These are phyloP conservation scores for Metaphire vulgaris DNA, from an alignment of 1,140 invertebrate genomes.

Conservation along the genomic window DNA sequence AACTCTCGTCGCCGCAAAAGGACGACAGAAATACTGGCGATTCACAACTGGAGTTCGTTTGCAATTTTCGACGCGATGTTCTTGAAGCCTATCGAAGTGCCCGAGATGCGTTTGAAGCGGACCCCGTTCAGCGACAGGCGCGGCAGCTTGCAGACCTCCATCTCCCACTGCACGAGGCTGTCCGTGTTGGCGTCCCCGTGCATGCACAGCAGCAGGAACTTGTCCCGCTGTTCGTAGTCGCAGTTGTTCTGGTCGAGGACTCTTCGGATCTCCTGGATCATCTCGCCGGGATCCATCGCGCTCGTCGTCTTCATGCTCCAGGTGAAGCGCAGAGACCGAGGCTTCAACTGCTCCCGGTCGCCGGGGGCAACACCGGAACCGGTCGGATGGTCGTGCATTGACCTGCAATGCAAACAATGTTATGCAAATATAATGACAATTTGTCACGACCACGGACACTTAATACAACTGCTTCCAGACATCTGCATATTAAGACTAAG, in stretches of 20 bases:
- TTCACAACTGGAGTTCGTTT: constrained; percentile 96
- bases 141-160: constrained; percentile 99
- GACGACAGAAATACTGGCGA: neutral
- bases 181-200: constrained; percentile 98
- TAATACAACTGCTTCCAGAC: too few relatives aligned
- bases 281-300: constrained; percentile 94
- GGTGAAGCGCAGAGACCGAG: constrained; percentile 91
- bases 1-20: too few relatives aligned
- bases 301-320: constrained; percentile 99
- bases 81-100: constrained; percentile 99
- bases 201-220: constrained; percentile 92
- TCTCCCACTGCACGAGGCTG: constrained; percentile 99
- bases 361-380: neutral
- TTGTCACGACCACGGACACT: too few relatives aligned
- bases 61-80: constrained; percentile 99
- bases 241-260: constrained; percentile 97
- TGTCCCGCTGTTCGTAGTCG: constrained; percentile 97
- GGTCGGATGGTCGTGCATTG: neutral
- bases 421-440: too few relatives aligned
- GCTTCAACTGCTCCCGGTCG: constrained; percentile 58
- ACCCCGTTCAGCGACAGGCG: constrained; percentile 96
- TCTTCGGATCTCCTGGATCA: constrained; percentile 97
- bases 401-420: too few relatives aligned
- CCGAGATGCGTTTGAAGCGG: constrained; percentile 97
- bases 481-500: too few relatives aligned